Percentiles rank a stretch among this genome's conserved stretches.
These are phyloP conservation scores for Gymnoscopelus braueri DNA, from an alignment of 2,797 vertebrate genomes.

Conservation along the genomic window DNA sequence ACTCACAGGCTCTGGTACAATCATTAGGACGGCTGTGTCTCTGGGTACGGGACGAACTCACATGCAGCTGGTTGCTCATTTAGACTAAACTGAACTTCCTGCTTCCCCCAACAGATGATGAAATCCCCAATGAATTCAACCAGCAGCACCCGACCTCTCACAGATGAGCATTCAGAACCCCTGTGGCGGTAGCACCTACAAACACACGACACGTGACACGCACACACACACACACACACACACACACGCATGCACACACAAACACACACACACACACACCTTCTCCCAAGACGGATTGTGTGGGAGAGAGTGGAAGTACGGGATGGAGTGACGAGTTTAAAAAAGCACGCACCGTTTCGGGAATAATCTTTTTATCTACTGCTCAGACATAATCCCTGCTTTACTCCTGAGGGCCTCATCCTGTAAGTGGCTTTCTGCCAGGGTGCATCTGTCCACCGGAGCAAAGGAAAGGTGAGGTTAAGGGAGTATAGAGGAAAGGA, in stretches of 20 bases:
- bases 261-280: not conserved
- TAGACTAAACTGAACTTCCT: conserved; percentile 5
- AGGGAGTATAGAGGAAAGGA: too few species aligned
- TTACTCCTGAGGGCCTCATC: conserved; percentile 86
- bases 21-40: conserved; percentile 13
- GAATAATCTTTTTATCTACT: conserved; percentile 94
- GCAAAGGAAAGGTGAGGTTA: too few species aligned
- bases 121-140: conserved; percentile 5
- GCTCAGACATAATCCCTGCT: conserved; percentile 93
- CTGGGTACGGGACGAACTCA: conserved; percentile 1
- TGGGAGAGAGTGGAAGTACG: conserved; percentile 35
- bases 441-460: conserved; percentile 84
- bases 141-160: too few species aligned
- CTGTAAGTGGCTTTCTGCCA: conserved; percentile 88
- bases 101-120: conserved; percentile 17
- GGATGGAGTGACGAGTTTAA: conserved; percentile 80
- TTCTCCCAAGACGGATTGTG: not conserved
- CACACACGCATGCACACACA: too few species aligned
- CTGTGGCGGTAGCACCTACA: too few species aligned
- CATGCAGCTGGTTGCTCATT: conserved; percentile 17
- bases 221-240: too few species aligned
- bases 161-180: too few species aligned
- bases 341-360: conserved; percentile 82
- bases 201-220: too few species aligned
- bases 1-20: conserved; percentile 20